Conservation (phyloP, 2,888 invertebrate genomes). For the Ypsolopha sequella region DNA sequence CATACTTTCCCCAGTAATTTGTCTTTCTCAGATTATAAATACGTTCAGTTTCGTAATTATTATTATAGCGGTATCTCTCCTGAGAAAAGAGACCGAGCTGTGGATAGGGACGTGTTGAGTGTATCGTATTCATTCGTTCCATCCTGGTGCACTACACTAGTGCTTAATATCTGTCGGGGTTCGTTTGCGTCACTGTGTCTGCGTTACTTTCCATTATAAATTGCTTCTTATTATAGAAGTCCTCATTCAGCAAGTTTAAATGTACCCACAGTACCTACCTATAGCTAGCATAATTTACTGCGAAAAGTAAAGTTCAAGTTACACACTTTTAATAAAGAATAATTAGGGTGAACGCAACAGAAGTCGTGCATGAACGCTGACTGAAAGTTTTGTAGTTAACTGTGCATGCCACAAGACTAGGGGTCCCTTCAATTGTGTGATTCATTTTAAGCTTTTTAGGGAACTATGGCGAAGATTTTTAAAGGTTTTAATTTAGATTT, state of each 20-base stretch:
- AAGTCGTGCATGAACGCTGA: background rate
- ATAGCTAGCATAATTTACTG: no score
- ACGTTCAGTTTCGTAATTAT: conserved; percentile 1
- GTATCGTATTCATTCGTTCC: conserved; percentile 33
- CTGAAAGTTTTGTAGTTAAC: no score
- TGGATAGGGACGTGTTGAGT: conserved; percentile 14
- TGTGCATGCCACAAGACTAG: no score
- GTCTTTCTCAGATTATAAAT: conserved; percentile 6
- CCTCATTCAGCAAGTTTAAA: conserved; percentile 40
- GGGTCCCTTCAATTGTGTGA: no score
- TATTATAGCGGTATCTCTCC: background rate
- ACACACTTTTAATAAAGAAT: no score
- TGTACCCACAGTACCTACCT: background rate
- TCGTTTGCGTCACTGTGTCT: conserved; percentile 57
- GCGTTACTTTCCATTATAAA: conserved; percentile 60
- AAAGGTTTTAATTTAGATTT: no score
- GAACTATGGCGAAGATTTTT: no score
- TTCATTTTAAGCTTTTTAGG: no score
- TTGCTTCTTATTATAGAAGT: conserved; percentile 64
- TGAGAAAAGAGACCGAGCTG: conserved; percentile 35
- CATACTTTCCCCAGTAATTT: conserved; percentile 2
- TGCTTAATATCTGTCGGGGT: conserved; percentile 67
- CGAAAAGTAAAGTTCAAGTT: no score
- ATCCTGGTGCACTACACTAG: conserved; percentile 48
- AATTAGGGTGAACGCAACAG: background rate